Evolutionary conservation across 2,888 invertebrate species (phyloP), one percentile per base, ranked within the genome.

Genomic region (Lasioglossum figueresi): DNA sequence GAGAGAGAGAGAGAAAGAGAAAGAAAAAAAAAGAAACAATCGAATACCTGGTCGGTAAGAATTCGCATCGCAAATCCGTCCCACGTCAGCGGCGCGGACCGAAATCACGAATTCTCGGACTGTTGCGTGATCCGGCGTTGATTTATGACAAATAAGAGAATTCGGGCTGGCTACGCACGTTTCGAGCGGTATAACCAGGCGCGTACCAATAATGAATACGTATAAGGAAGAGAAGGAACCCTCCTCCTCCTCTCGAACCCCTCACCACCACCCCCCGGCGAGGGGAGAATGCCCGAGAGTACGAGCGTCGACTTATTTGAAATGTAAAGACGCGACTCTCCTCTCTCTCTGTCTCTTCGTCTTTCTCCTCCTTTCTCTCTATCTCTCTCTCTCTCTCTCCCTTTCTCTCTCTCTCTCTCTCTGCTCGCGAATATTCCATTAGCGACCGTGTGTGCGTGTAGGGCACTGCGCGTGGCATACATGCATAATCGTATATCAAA

Each of bases 181-280:
- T 91, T 92, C 92, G 90, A 92, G 90, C 91, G 92, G 90, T 89
- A 91, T 88, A 92, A 91, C 92, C 91, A 91, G 90, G 89, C 92
- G 92, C 92, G 93, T 92, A 91, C 91, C 91, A 92, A 93, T 93
- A 93, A 94, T 93, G 93, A 93, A 93, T 93, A 93, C 93, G 92
- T 93, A 93, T 93, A 93, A 93, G 93, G 93, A 87, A 85, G 88
- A 84, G 85, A 88, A 80, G 90, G 88, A 82, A 83, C 80, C 84
- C 78, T 45, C 76, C 80, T 68, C 34, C 66, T 31, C 66, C 45
- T 19, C 48, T 48, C 31, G n/a, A 10, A 4, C 27, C 12, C 75
- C n/a, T 45, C 74, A 0, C 34, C 52, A 8, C 37, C 34, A 16
- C 52, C 23, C 23, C n/a, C 52, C 37, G n/a, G 52, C 56, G 80